Percentiles rank a stretch among this genome's conserved stretches.
Conservation (phyloP, 2,797 vertebrate genomes). For the Eulemur mongoz region DNA sequence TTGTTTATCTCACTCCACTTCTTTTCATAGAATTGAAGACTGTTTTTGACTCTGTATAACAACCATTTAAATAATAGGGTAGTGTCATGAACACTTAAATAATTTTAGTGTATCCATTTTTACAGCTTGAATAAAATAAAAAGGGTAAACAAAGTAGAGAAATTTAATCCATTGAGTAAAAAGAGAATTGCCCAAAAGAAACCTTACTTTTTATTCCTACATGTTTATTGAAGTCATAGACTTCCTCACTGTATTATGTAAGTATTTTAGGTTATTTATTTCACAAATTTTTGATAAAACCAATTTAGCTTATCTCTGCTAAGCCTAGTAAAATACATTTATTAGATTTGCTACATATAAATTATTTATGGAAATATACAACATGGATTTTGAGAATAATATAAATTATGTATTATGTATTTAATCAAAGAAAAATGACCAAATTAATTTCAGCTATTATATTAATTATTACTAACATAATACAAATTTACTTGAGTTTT, state of each 20-base stretch:
- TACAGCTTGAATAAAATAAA: background rate
- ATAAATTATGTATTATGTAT: constrained; percentile 27
- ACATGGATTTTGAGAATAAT: constrained; percentile 24
- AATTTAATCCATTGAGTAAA: background rate
- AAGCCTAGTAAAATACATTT: constrained; percentile 44
- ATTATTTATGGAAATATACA: constrained; percentile 46
- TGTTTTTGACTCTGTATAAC: background rate
- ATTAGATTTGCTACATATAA: constrained; percentile 16
- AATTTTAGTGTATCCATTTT: background rate
- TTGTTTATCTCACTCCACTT: background rate
- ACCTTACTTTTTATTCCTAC: background rate
- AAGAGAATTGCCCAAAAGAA: background rate
- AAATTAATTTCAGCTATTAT: constrained; percentile 42
- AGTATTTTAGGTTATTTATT: background rate
- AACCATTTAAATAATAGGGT: background rate
- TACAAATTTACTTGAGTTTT: background rate
- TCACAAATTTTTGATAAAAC: constrained; percentile 40
- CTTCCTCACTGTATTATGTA: background rate
- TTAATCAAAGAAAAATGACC: background rate
- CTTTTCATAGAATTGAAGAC: background rate
- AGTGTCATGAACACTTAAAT: background rate
- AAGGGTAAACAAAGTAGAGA: fast-evolving
- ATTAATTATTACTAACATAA: background rate
- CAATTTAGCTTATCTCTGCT: constrained; percentile 4
- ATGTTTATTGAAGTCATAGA: background rate